These are phyloP conservation scores for Leucoptera coffeella DNA, from an alignment of 2,888 invertebrate genomes.

Conservation along the genomic window DNA sequence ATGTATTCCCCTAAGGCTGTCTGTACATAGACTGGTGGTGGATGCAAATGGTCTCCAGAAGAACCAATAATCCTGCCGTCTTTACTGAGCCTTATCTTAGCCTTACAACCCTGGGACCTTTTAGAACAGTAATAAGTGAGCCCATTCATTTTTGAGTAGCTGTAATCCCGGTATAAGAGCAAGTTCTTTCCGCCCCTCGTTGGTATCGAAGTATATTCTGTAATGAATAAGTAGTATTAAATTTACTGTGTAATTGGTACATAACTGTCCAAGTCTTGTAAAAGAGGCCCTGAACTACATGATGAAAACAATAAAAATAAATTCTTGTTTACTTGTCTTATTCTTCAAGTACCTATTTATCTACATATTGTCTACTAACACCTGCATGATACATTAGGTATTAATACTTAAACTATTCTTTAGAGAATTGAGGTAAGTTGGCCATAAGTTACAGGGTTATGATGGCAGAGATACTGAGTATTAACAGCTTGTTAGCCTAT, in stretches of 20 bases:
- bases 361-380: too few species aligned
- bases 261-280: too few species aligned
- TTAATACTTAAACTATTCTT: too few species aligned
- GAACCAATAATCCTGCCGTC: neutral
- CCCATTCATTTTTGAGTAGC: neutral
- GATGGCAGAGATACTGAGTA: too few species aligned
- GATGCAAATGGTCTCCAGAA: neutral
- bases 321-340: too few species aligned
- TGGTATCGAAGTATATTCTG: neutral
- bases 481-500: too few species aligned
- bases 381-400: too few species aligned
- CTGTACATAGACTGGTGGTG: neutral
- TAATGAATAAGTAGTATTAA: neutral
- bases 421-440: too few species aligned
- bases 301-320: too few species aligned
- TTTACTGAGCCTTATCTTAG: neutral
- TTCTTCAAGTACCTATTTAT: too few species aligned
- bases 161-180: conserved; percentile 4
- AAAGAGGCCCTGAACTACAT: too few species aligned
- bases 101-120: neutral
- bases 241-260: neutral
- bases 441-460: too few species aligned
- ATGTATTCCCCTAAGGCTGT: neutral
- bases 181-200: neutral
- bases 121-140: neutral